Evolutionary conservation across 2,888 invertebrate genomes (phyloP).

Genomic region (Odiellus spinosus): DNA sequence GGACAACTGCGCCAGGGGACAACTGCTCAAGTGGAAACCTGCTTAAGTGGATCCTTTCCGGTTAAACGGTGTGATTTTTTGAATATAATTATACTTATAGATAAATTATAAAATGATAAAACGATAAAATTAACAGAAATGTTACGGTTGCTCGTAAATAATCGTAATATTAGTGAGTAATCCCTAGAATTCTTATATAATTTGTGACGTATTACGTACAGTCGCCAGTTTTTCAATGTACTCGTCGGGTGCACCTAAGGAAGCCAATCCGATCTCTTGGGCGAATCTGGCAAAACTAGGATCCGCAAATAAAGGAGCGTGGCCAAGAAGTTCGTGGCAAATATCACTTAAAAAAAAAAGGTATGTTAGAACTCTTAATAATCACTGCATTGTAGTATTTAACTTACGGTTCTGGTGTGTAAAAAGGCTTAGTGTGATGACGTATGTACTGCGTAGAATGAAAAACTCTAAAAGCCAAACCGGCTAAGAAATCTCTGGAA

Average conservation of each 20-base stretch:
- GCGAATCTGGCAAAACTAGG: slow-evolving; percentile 97
- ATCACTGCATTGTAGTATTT: too few species aligned
- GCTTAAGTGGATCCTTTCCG: too few species aligned
- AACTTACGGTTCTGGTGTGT: slow-evolving; percentile 99
- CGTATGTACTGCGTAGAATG: slow-evolving; percentile 99
- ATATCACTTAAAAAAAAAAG: slow-evolving; percentile 58
- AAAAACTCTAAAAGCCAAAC: slow-evolving; percentile 95
- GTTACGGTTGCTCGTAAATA: too few species aligned
- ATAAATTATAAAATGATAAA: too few species aligned
- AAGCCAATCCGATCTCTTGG: slow-evolving; percentile 96
- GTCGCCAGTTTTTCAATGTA: slow-evolving; percentile 98
- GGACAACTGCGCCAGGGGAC: too few species aligned
- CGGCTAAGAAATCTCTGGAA: slow-evolving; percentile 93
- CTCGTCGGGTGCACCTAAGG: slow-evolving; percentile 89
- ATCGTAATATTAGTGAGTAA: background rate
- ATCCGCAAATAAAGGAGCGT: slow-evolving; percentile 94
- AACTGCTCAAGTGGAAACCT: too few species aligned
- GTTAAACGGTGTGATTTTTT: too few species aligned
- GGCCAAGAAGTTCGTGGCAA: slow-evolving; percentile 94
- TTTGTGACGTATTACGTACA: slow-evolving; percentile 52
- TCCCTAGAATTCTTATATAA: background rate
- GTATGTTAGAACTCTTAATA: too few species aligned
- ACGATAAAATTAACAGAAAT: too few species aligned
- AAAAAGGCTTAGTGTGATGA: slow-evolving; percentile 90
- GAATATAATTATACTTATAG: too few species aligned